Evolutionary conservation across 2,797 vertebrate genomes (phyloP), one percentile per base, ranked within the genome.

Genomic region (Argyrosomus regius): DNA sequence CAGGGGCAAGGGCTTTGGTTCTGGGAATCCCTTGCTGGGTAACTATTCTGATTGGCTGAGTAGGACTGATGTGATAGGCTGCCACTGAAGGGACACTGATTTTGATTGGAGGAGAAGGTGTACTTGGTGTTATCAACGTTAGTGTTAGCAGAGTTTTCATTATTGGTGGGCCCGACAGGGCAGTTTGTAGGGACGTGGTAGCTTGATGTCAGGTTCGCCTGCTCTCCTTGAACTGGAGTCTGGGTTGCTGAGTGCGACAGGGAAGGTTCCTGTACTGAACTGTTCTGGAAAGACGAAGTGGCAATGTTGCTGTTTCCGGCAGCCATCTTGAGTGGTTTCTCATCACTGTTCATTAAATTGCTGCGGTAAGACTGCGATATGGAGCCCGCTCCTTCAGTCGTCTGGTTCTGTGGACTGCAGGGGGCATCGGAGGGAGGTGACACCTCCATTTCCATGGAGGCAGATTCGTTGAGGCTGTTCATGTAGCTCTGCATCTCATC

Each of bases 401-500:
- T 76, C 73, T 88, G 93, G 86, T 80, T 88, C 71, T 93, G 92
- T 0, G 94, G 92, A 72, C 93, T 93, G 88, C 91, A 82, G 6
- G 92, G 90, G 61, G 85, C 84, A 0, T 94, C 90, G 0, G 86
- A n/a, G 4, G 89, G 80, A 18, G 91, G 78, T 0, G 92, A 92
- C 49, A 92, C 84, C 81, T 94, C 94, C 70, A 94, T 92, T n/a
- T 96, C 95, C 90, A 95, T 92, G 80, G 94, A 91, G 6, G 94
- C 87, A 0, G 94, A 91, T 84, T 96, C 94, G 3, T 94, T 95
- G 60, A 96, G 94, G 71, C 94, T 96, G 92, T 95, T 96, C 94
- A 96, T 95, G 89, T 95, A 96, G 89, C 95, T 96, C 92, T 95
- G 95, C 94, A 96, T 96, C 88, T 96, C 96, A 43, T 96, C 96